A percentile compares a stretch with the other conserved stretches of the same genome.
These are phyloP conservation scores for Eulithis prunata DNA, from an alignment of 2,888 invertebrate genomes.

Conservation along the genomic window DNA sequence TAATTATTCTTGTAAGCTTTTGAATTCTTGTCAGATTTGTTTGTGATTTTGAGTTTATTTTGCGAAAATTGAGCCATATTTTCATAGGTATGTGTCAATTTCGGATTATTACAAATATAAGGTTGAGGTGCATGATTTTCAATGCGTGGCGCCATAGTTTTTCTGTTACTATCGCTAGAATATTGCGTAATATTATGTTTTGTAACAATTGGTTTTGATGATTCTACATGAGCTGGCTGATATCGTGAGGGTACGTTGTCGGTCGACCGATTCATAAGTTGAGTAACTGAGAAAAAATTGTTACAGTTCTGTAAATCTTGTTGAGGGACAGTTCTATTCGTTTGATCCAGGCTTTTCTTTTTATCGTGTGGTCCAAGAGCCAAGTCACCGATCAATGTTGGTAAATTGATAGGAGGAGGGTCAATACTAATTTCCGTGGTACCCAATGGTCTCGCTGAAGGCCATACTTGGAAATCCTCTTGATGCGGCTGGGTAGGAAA, in stretches of 20 bases:
- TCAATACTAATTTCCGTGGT: conserved; percentile 80
- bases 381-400: conserved; percentile 76
- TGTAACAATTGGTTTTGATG: conserved; percentile 54
- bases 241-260: conserved; percentile 69
- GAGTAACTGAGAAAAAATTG: conserved; percentile 78
- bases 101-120: conserved; percentile 70
- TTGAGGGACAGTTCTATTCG: conserved; percentile 59
- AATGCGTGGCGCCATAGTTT: conserved; percentile 59
- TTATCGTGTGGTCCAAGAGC: conserved; percentile 79
- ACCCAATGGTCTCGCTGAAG: conserved; percentile 71
- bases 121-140: conserved; percentile 68
- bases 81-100: conserved; percentile 65
- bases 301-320: conserved; percentile 72
- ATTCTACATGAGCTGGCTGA: conserved; percentile 61
- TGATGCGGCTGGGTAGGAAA: conserved; percentile 67
- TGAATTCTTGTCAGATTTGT: conserved; percentile 64
- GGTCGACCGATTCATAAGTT: conserved; percentile 76
- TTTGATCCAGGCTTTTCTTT: conserved; percentile 66
- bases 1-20: conserved; percentile 76
- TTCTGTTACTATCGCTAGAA: conserved; percentile 62
- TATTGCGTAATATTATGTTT: conserved; percentile 66
- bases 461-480: conserved; percentile 78
- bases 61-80: conserved; percentile 64
- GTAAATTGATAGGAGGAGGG: conserved; percentile 77
- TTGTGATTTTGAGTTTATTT: conserved; percentile 63